Percentiles rank a stretch among this genome's conserved stretches.
Evolutionary conservation across 2,113 vertebrate genomes (phyloP).

Genomic region (Neotragus moschatus): DNA sequence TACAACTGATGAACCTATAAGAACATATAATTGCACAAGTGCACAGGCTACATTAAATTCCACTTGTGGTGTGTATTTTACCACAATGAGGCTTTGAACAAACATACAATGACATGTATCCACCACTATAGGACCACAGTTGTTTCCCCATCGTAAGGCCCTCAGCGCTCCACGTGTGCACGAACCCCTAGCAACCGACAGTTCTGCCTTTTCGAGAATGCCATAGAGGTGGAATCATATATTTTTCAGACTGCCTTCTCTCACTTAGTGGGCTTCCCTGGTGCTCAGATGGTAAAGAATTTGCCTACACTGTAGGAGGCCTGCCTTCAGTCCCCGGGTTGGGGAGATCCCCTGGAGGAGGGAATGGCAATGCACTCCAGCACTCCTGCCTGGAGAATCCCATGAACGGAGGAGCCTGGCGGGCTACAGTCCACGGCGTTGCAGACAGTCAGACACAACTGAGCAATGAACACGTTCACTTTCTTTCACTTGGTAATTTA

Average conservation of each 20-base stretch:
- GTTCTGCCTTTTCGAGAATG: not conserved
- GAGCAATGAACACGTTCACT: not conserved
- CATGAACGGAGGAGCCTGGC: not conserved
- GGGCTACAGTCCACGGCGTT: rapidly evolving
- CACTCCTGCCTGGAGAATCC: not conserved
- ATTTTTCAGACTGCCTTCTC: not conserved
- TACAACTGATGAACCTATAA: not conserved
- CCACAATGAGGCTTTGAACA: not conserved
- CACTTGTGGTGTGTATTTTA: not conserved
- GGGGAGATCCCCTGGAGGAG: not conserved
- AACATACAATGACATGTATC: not conserved
- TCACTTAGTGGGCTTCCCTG: not conserved
- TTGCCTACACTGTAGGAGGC: not conserved
- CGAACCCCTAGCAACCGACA: not conserved
- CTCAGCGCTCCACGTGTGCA: not conserved
- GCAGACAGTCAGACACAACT: not conserved
- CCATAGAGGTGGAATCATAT: not conserved
- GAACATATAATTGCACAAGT: not conserved
- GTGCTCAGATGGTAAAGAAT: not conserved
- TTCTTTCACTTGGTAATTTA: not conserved
- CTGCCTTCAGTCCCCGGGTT: not conserved
- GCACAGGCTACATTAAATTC: not conserved
- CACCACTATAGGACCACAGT: not conserved
- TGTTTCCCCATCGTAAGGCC: not conserved
- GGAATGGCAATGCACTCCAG: not conserved